These are phyloP conservation scores for Helicolenus hilgendorfi DNA, from an alignment of 2,797 vertebrate species.

Conservation along the genomic window DNA sequence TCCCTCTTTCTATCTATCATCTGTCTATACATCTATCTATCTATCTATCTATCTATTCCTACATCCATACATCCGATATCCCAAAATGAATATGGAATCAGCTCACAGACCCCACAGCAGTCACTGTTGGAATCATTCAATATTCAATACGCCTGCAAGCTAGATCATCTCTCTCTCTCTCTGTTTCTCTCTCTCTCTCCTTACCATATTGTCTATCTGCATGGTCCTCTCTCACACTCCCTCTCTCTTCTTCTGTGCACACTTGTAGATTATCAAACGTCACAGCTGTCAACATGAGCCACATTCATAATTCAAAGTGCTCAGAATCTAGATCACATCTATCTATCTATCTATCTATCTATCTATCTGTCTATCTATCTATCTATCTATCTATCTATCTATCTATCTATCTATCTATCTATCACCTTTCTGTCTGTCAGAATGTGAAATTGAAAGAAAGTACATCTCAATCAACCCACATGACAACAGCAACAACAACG, in stretches of 20 bases:
- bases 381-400: neutral
- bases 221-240: neutral
- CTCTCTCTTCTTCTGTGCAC: neutral
- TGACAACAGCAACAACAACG: constrained; percentile 13
- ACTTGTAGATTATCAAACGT: constrained; percentile 6
- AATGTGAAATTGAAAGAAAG: constrained; percentile 9
- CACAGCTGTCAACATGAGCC: constrained; percentile 16
- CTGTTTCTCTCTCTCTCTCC: neutral
- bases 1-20: no score
- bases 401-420: neutral
- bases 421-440: neutral
- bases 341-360: neutral
- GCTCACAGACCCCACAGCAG: constrained; percentile 13
- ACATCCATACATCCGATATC: neutral
- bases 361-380: neutral
- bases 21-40: no score
- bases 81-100: constrained; percentile 16
- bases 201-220: neutral
- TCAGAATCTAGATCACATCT: constrained; percentile 5
- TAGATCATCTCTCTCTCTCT: constrained; percentile 2
- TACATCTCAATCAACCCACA: constrained; percentile 30
- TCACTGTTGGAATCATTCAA: constrained; percentile 41
- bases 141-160: constrained; percentile 36
- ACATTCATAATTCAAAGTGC: constrained; percentile 22
- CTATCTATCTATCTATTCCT: neutral